These are phyloP conservation scores for Mallotus villosus DNA, from an alignment of 2,797 vertebrate genomes.

Conservation along the genomic window DNA sequence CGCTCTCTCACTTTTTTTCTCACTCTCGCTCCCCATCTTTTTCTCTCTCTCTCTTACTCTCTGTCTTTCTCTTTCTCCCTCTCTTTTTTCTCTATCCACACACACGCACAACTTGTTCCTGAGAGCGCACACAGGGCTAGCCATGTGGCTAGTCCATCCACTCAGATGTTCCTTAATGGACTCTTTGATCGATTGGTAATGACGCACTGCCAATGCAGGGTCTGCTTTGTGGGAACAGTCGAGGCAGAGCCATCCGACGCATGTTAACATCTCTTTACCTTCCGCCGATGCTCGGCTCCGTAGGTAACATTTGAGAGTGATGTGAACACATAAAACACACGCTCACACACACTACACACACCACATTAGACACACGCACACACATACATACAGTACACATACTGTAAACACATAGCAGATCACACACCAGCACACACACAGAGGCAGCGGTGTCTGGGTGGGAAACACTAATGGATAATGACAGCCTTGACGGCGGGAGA, in stretches of 20 bases:
- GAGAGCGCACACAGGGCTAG: not conserved
- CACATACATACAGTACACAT: slow-evolving; percentile 3
- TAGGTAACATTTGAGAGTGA: not conserved
- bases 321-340: not conserved
- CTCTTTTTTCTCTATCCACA: slow-evolving; percentile 23
- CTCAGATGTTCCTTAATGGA: slow-evolving; percentile 37
- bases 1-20: too few relatives aligned
- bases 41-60: too few relatives aligned
- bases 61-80: too few relatives aligned
- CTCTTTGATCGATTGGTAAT: slow-evolving; percentile 35
- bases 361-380: slow-evolving; percentile 9
- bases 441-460: slow-evolving; percentile 47
- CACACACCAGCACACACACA: slow-evolving; percentile 28
- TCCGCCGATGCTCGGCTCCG: slow-evolving; percentile 12
- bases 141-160: slow-evolving; percentile 28
- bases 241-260: slow-evolving; percentile 23
- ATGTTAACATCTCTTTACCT: slow-evolving; percentile 15
- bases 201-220: slow-evolving; percentile 21
- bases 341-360: not conserved
- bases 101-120: not conserved
- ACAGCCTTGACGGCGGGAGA: slow-evolving; percentile 67
- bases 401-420: not conserved
- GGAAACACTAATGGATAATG: slow-evolving; percentile 68
- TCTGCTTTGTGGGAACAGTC: slow-evolving; percentile 25
- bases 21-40: too few relatives aligned